These are phyloP conservation scores for Hexactinellida sp. DNA, from an alignment of 37 sponge, comb jelly and placozoan genomes.

Conservation along the genomic window DNA sequence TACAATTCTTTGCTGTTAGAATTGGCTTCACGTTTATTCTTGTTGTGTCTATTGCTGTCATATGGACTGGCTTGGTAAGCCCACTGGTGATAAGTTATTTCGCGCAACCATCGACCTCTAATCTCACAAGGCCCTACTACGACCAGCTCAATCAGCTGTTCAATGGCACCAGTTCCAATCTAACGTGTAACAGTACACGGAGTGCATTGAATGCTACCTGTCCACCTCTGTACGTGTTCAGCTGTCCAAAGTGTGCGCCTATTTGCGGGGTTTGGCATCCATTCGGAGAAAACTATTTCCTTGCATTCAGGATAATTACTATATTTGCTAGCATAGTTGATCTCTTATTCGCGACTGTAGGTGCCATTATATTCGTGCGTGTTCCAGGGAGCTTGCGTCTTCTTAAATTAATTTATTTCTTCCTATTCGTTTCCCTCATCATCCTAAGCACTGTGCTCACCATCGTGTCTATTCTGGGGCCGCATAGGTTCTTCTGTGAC, in stretches of 20 bases:
- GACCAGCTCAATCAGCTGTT: background rate
- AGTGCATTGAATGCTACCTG: background rate
- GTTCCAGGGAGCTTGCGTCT: background rate
- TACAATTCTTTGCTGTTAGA: background rate
- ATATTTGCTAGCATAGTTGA: background rate
- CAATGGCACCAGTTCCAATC: background rate
- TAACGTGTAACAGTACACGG: background rate
- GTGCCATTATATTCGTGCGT: background rate
- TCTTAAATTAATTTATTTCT: background rate
- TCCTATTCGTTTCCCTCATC: background rate
- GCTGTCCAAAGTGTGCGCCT: background rate
- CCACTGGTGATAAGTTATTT: background rate
- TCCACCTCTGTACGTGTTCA: background rate
- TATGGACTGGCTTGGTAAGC: background rate
- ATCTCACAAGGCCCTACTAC: background rate
- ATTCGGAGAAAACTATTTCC: background rate
- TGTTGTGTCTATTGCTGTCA: background rate
- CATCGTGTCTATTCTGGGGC: background rate
- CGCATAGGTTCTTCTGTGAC: background rate
- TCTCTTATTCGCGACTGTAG: background rate
- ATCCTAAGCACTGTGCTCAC: background rate
- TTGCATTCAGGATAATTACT: background rate
- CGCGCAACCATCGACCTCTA: background rate
- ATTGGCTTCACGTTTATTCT: background rate
- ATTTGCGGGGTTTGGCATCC: slow-evolving; percentile 7